Evolutionary conservation across 2,888 invertebrate species (phyloP).

Genomic region (Colostygia pectinataria): DNA sequence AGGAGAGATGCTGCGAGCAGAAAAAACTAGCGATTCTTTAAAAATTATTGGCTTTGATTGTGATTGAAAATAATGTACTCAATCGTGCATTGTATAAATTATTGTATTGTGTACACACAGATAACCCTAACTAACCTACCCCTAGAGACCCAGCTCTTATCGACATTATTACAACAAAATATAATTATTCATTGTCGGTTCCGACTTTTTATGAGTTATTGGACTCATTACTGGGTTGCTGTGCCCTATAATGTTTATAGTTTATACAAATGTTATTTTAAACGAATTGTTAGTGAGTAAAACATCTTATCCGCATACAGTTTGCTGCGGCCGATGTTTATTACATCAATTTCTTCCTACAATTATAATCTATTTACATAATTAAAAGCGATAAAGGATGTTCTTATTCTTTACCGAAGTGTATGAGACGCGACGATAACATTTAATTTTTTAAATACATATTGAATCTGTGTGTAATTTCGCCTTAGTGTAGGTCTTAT

Average conservation of each 20-base stretch:
- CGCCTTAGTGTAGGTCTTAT: too few relatives aligned
- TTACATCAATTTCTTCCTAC: neutral
- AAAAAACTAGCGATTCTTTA: too few relatives aligned
- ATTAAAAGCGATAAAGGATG: neutral
- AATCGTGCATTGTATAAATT: conserved; percentile 19
- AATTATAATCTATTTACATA: neutral
- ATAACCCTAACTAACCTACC: conserved; percentile 52
- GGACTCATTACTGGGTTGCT: conserved; percentile 35
- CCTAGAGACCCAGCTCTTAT: conserved; percentile 40
- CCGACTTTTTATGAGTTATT: conserved; percentile 47
- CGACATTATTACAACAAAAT: conserved; percentile 33
- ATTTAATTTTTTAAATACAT: too few relatives aligned
- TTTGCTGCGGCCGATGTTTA: neutral
- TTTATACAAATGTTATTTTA: neutral
- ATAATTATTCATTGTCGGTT: conserved; percentile 42
- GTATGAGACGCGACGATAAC: too few relatives aligned
- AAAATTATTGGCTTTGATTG: too few relatives aligned
- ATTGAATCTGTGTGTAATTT: too few relatives aligned
- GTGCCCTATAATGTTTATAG: conserved; percentile 3
- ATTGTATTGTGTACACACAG: conserved; percentile 35
- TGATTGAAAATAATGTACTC: too few relatives aligned
- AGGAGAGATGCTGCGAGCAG: too few relatives aligned
- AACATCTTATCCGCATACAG: neutral
- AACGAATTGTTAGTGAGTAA: neutral
- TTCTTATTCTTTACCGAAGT: too few relatives aligned